Conservation (phyloP, 2,113 vertebrate genomes). For the Elephantulus edwardii region DNA sequence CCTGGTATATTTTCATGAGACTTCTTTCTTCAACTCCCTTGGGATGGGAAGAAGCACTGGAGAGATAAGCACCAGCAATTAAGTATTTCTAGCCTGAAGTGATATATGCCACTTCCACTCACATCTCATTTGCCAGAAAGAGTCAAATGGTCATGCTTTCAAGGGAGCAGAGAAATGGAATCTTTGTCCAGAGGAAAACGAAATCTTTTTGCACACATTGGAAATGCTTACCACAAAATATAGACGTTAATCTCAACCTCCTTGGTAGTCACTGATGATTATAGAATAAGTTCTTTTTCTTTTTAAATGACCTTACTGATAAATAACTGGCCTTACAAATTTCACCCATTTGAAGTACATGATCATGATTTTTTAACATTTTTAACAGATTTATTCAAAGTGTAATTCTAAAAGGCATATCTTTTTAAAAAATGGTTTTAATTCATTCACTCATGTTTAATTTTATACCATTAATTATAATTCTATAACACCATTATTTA, state of each 20-base stretch:
- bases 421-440: too few relatives aligned
- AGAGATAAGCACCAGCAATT: constrained; percentile 26
- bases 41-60: neutral
- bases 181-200: too few relatives aligned
- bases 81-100: constrained; percentile 22
- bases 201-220: neutral
- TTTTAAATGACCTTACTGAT: neutral
- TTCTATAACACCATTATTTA: too few relatives aligned
- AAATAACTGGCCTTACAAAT: neutral
- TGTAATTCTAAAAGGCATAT: too few relatives aligned
- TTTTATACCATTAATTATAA: too few relatives aligned
- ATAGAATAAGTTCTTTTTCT: neutral
- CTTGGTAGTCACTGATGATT: neutral
- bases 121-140: too few relatives aligned
- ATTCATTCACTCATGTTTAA: too few relatives aligned
- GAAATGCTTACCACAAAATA: neutral
- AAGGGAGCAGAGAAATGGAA: neutral
- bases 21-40: constrained; percentile 1
- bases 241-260: neutral
- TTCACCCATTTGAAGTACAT: neutral
- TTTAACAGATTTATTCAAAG: neutral
- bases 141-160: neutral
- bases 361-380: neutral
- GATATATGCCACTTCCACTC: too few relatives aligned
- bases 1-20: neutral